These are phyloP conservation scores for Atta colombica DNA, from an alignment of 1,140 invertebrate genomes.

Conservation along the genomic window DNA sequence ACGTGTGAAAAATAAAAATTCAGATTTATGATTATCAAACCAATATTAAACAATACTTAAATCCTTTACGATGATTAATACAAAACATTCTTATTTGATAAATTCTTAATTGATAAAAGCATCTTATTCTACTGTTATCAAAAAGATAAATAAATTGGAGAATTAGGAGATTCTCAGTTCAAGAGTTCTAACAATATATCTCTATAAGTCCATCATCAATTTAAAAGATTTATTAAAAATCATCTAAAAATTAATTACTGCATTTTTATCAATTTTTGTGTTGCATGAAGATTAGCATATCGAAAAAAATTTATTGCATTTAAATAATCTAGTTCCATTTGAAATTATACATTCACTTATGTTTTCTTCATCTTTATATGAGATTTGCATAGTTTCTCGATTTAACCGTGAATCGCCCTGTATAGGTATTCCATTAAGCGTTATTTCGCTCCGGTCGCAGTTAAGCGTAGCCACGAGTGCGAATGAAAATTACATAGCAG, in stretches of 20 bases:
- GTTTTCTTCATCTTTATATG: not conserved
- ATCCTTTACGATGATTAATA: not conserved
- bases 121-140: not conserved
- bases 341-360: not conserved
- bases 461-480: slow-evolving; percentile 56
- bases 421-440: slow-evolving; percentile 68
- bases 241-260: not conserved
- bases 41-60: not conserved
- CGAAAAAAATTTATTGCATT: not conserved
- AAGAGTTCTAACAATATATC: not conserved
- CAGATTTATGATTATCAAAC: not conserved
- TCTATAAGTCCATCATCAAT: not conserved
- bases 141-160: slow-evolving; percentile 2
- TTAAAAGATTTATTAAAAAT: not conserved
- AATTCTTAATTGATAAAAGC: not conserved
- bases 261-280: not conserved
- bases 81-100: not conserved
- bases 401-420: slow-evolving; percentile 21
- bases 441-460: slow-evolving; percentile 59
- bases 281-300: not conserved
- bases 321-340: not conserved
- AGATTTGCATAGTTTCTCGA: not conserved
- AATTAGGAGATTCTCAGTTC: not conserved
- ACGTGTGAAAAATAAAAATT: not conserved
- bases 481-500: slow-evolving; percentile 63